Evolutionary conservation across 2,113 vertebrate genomes (phyloP), one percentile per base, ranked within the genome.

Genomic region (Eleginops maclovinus): DNA sequence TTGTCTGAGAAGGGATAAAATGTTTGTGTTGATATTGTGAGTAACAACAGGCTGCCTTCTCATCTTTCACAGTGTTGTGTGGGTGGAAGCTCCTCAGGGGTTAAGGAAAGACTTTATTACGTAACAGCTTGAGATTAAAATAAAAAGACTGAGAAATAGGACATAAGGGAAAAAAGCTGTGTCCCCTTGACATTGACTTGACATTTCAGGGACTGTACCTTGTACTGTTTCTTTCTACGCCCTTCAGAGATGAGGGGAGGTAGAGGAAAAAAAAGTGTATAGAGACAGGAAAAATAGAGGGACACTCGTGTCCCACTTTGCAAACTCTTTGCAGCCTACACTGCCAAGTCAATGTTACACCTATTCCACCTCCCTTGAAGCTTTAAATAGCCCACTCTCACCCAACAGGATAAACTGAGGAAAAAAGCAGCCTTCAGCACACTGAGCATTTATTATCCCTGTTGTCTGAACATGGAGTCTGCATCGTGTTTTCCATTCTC

Each of bases 281-380:
- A 77, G 36, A 68, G 28, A 53, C 68, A 79, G 28, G 63, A 75
- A 77, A 64, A 81, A 81, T 16, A 63, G 46, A 77, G 77, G 60
- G 78, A 75, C 22, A 9, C 63, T 75, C 78, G 36, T 90, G 92
- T 82, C 92, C 93, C 89, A 93, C 86, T 94, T 94, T 91, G 81
- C 85, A 85, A 92, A 91, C 71, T 88, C 74, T 85, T 84, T 80
- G 59, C 81, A 77, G 88, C 88, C 79, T 51, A 81, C 88, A 81
- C 87, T 89, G 80, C 59, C 75, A 89, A 89, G 86, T 89, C 82
- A 84, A 83, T 82, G 82, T 83, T 87, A 73, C 84, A 92, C 90
- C 87, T 90, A 79, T 84, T 88, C 83, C 89, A 82, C 87, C 87
- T 84, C 83, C 78, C 79, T 61, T 64, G 9, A 82, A 73, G 75